Evolutionary conservation across 2,888 invertebrate genomes (phyloP), one percentile per base, ranked within the genome.

Genomic region (Cephus rjabovi): DNA sequence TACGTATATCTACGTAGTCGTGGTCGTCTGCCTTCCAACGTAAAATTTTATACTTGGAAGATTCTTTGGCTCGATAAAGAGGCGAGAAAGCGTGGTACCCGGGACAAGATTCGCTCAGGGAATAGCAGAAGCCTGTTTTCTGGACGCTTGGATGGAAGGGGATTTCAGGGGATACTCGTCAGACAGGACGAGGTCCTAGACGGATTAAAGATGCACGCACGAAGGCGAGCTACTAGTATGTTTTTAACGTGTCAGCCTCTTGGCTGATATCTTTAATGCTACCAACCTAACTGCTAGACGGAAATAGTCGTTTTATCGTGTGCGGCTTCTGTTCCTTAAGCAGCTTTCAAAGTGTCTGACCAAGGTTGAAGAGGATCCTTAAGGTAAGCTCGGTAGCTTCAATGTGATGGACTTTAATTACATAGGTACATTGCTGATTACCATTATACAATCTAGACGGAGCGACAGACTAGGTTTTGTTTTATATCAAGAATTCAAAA

Each of bases 101-200:
- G 23, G 23, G 56, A 56, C 9, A 56, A 56, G 56, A 56, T 56
- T 56, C 56, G 9, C 56, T 23, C 23, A 56, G 56, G 56, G 56
- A 56, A 56, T 56, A 56, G 56, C 56, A 23, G 34, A 34, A 56
- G 56, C 56, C 23, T 56, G 56, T 56, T 56, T 56, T 56, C 56
- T 56, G 56, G 56, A 23, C 56, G 56, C 56, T 23, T 23, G 0
- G 23, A 23, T 56, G 71, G 71, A 71, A 71, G 71, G 71, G 71
- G 71, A 71, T 71, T 33, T 71, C 33, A 34, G 31, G 12, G 71
- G 12, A 34, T 71, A 71, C 71, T 71, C 71, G 31, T 71, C 71
- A 71, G 34, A 34, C 71, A 34, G 34, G 71, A 71, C 71, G 33
- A 71, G 71, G 71, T 71, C 71, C 71, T 71, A 34, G 56, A 56